Base-by-base conservation (phyloP, 1,140 invertebrate genomes). In the Phthorimaea operculella region DNA sequence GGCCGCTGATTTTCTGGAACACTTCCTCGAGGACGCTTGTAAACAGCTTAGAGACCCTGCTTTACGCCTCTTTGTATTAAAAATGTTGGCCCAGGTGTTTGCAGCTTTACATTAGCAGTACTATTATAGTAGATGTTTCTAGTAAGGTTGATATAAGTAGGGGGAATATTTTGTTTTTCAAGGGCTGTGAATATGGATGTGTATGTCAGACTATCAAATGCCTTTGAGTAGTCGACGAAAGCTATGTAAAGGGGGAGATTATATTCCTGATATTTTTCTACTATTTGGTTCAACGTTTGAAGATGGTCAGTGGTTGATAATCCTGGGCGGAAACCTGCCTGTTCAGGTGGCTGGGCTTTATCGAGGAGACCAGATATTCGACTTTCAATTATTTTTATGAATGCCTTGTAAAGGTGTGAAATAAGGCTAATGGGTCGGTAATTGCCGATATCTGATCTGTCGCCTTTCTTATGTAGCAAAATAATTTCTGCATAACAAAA, bases 31-130 rank as follows among this genome's bases (percentile, higher is more conserved):
- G 33, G 12, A 34, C 36, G n/a, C 51, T 8, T 6, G 33, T 52
- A 33, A 52, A 52, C 1, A 52, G 51, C 16, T 52, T 52, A 4
- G 51, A 33, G 17, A 34, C 34, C 51, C 51, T 52, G 51, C 39
- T 52, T 52, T n/a, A 52, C 51, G 7, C 51, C 51, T 39, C 33
- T 52, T 34, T 36, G n/a, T 12, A 52, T 39, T 39, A n/a, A n/a
- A 15, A 39, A 52, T 16, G 14, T 8, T 16, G 14, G 33, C 10
- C 51, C 50, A 14, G 14, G 7, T 8, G 50, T 14, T 7, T 52
- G 34, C n/a, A 52, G 16, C 39, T 52, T 52, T 39, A 52, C 36
- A 33, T 52, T 10, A 4, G 51, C 51, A 9, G 33, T 52, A 33
- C 51, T 52, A 14, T 52, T 52, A 16, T 39, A 6, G 33, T 52